Base-by-base conservation (phyloP, 37 sponge, comb jelly and placozoan species). In the Cliona cf. orientalis region DNA sequence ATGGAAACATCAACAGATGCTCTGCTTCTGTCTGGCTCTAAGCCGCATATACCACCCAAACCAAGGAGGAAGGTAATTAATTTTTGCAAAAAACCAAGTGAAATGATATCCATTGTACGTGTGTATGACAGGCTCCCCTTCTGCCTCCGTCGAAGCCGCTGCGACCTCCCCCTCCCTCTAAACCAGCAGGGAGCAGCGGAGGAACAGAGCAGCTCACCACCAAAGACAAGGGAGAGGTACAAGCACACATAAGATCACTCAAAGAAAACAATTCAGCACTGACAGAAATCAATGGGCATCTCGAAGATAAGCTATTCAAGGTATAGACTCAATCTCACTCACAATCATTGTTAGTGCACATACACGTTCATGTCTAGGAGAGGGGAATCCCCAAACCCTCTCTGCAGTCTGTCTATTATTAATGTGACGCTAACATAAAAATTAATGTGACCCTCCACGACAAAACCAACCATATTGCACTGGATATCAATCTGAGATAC, bases 251-350 rank as follows among this genome's bases (percentile, higher is more conserved):
- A 38, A 75, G 71, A 25, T 44, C 70, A 22, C 64, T 85, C 14
- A 80, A 90, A 37, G 86, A 90, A 33, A 73, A 67, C 21, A 75
- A 84, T 62, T 58, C 59, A 5, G 65, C 82, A 4, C 66, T 90
- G 46, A 66, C 46, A 17, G 69, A 58, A 12, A 68, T 84, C 35
- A 90, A 90, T 72, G 74, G 34, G 26, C 75, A 75, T 3, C 64
- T 90, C 7, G 86, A 90, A 65, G 46, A 66, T 3, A 66, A 75
- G 41, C 63, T 90, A 21, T 69, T 74, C 41, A 33, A 78, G 81
- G 91, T 90, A 25, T 29, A 45, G 7, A 62, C 6, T 11, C 28
- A 62, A 43, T 46, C 64, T 12, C 23, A 26, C 64, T 25, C 22
- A 62, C 38, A 68, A 11, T 68, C 6, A 32, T 7, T 37, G 69